These are phyloP conservation scores for Thaumatotibia leucotreta DNA, from an alignment of 1,140 invertebrate species.

Conservation along the genomic window DNA sequence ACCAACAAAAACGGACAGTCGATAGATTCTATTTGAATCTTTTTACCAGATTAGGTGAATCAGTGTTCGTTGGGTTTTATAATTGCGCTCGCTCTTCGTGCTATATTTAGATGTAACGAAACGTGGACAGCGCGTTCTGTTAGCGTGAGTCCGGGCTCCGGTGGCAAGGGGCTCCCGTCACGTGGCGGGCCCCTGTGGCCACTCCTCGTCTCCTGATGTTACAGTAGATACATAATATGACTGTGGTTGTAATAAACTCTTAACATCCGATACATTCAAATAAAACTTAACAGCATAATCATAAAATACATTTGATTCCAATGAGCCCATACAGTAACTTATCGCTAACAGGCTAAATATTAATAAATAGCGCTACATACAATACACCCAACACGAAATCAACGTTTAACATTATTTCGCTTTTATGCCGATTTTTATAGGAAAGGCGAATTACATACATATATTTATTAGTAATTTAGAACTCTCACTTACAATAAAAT, in stretches of 20 bases:
- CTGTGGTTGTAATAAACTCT: not conserved
- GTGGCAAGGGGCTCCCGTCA: not conserved
- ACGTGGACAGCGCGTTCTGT: no score
- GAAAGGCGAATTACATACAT: not conserved
- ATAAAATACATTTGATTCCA: not conserved
- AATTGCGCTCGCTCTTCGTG: not conserved
- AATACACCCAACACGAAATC: not conserved
- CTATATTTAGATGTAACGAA: no score
- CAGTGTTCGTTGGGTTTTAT: no score
- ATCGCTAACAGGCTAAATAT: not conserved
- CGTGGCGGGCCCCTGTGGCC: not conserved
- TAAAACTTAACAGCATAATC: not conserved
- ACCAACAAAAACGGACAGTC: no score
- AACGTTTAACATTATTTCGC: not conserved
- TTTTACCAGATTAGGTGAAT: no score
- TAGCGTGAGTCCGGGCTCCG: no score
- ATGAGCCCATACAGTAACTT: not conserved
- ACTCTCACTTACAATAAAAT: no score
- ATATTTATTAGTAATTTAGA: constrained; percentile 46
- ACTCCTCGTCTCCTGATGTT: no score
- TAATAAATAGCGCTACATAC: not conserved
- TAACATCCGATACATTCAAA: not conserved
- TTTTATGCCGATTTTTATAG: constrained; percentile 16
- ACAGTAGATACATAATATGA: no score
- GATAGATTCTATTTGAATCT: no score